These are phyloP conservation scores for Drosophila flavopinicola DNA, from an alignment of 2,888 invertebrate species.

Conservation along the genomic window DNA sequence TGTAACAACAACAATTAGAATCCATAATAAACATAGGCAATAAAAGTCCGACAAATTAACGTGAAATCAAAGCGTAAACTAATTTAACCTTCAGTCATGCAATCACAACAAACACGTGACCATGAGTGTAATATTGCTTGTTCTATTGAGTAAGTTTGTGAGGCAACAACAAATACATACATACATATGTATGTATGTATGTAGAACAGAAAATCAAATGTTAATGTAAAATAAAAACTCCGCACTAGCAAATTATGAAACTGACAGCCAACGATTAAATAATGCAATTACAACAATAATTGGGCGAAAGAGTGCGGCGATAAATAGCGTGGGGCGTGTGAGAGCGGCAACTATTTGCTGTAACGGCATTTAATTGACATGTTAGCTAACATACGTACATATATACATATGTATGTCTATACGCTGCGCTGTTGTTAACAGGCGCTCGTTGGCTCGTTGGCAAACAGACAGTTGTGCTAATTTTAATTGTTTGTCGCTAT, in stretches of 20 bases:
- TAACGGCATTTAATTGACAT: constrained; percentile 33
- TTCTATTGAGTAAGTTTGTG: constrained; percentile 14
- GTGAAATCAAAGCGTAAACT: constrained; percentile 73
- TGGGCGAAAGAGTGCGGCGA: not conserved
- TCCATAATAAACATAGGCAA: constrained; percentile 28
- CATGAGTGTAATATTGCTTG: constrained; percentile 40
- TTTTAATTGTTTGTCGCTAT: constrained; percentile 44
- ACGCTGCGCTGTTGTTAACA: not conserved
- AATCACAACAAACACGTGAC: constrained; percentile 62
- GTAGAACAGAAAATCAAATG: constrained; percentile 15
- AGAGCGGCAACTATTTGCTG: constrained; percentile 1
- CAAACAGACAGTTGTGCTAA: constrained; percentile 16
- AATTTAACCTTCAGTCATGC: constrained; percentile 63
- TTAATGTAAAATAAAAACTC: constrained; percentile 12
- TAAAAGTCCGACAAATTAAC: constrained; percentile 59
- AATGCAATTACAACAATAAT: constrained; percentile 29
- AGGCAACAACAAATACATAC: not conserved
- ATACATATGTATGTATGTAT: not conserved
- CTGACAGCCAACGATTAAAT: constrained; percentile 25
- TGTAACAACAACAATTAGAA: constrained; percentile 37
- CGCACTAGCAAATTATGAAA: constrained; percentile 24
- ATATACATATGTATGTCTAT: no score
- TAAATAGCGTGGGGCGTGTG: not conserved
- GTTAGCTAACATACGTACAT: constrained; percentile 12
- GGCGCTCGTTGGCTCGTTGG: constrained; percentile 1